Base-by-base conservation (phyloP, 2,113 vertebrate genomes). In the Urocolius indicus region DNA sequence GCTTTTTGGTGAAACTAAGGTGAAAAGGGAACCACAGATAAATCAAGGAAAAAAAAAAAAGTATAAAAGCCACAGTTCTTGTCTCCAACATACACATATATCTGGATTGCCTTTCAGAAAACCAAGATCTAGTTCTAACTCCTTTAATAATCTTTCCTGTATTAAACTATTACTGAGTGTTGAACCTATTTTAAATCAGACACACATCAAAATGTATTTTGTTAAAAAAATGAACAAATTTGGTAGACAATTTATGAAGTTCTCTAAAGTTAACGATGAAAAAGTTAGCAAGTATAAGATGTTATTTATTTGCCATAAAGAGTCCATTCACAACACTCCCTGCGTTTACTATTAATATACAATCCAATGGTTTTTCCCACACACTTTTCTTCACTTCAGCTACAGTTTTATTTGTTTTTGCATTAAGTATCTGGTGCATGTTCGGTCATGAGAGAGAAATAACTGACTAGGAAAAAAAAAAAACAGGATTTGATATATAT, bases 161-260 rank as follows among this genome's bases (percentile, higher is more conserved):
- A 17, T 8, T 76, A 14, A 83, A 38, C 27, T 24, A 3, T 14
- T 45, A 24, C 18, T 5, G 4, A 4, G 5, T 17, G 9, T 4
- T 52, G 29, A 81, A 61, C 11, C 8, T 23, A 46, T 59, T 80
- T 77, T 46, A 22, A 22, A 41, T n/a, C n/a, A n/a, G 12, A 10
- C 38, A 41, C 38, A 41, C 38, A 34, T 6, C 8, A 54, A 58
- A 71, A 26, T 4, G 6, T 38, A 17, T 87, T 54, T 57, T 36
- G 30, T 23, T 38, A 54, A 46, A 11, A 11, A 59, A 80, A 24
- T 19, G 7, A 75, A 52, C 10, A 30, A 27, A 14, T 27, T 36
- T 4, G 6, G 11, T 46, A 62, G 81, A 18, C 0, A 2, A 55
- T 29, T 32, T 21, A 5, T 12, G 21, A 58, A 79, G 8, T 1